A percentile compares a stretch with the other conserved stretches of the same genome.
Conservation (phyloP, 1,140 invertebrate species). For the Pomacea maculata region DNA sequence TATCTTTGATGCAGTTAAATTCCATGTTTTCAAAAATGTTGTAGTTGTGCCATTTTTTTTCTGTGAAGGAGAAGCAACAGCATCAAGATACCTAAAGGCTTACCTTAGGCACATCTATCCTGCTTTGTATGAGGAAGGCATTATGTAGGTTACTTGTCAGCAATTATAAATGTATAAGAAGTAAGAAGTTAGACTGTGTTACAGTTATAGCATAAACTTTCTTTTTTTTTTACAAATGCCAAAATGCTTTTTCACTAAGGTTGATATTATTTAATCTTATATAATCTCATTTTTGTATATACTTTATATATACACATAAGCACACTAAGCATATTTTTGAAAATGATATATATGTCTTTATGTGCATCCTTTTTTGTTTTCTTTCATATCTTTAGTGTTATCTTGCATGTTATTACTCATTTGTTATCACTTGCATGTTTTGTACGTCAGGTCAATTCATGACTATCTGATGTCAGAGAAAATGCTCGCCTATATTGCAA, state of each 20-base stretch:
- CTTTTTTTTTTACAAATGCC: no score
- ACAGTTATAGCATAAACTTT: no score
- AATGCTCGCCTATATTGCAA: constrained; percentile 75
- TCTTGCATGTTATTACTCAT: neutral
- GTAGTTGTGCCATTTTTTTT: constrained; percentile 8
- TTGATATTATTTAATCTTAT: no score
- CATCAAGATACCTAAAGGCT: constrained; percentile 69
- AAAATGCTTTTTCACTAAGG: no score
- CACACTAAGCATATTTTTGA: no score
- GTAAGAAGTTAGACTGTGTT: no score
- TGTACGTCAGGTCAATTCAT: constrained; percentile 68
- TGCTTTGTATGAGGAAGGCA: constrained; percentile 77
- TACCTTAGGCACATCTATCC: constrained; percentile 75
- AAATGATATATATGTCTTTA: no score
- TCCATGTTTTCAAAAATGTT: neutral
- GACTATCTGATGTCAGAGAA: constrained; percentile 76
- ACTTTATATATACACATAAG: no score
- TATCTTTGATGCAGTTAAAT: neutral
- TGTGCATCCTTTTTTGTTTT: no score
- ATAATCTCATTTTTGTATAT: no score
- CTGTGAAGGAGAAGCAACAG: constrained; percentile 66
- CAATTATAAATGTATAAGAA: no score
- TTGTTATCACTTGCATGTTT: neutral
- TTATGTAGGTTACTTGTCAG: constrained; percentile 63
- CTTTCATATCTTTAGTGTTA: neutral